Base-by-base conservation (phyloP, 1,140 invertebrate genomes). In the Prorops nasuta region DNA sequence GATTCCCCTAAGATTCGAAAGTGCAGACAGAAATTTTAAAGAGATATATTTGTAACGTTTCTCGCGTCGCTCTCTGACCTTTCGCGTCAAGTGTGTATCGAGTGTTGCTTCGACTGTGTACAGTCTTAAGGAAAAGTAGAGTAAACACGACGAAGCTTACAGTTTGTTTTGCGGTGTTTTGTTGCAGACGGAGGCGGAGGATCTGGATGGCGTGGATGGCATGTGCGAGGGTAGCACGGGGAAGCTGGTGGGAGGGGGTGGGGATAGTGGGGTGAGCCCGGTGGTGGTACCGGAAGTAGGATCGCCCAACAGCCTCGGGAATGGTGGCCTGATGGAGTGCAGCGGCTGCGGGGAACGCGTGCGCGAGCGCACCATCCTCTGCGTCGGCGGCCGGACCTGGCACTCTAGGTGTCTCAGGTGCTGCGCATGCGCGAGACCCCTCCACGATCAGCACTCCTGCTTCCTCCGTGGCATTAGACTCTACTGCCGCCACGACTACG, bases 391-490 rank as follows among this genome's bases (percentile, higher is more conserved):
- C 32, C 71, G 73, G 41, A 74, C 65, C 46, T 78, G 76, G 76
- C 76, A 78, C 54, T 74, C 74, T 14, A 71, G 69, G 54, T 77
- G 76, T 60, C 60, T 78, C 9, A 75, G 69, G 61, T 78, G 76
- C 46, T 77, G 66, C 48, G 67, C 70, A n/a, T 78, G 76, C 52
- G 66, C 70, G 17, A 64, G 68, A 37, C 69, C 74, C 3, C 54
- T 78, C 36, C 71, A 77, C 49, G 76, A 78, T 60, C 74, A 78
- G 47, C 74, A 74, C 35, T 76, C 74, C 7, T 78, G 76, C 46
- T 78, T 76, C 54, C 60, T 76, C 17, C 64, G 72, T 18, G 72
- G 74, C 44, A 74, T 72, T 64, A 60, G 71, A 53, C 55, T 78
- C 34, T 78, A 78, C 54, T 78, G 76, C 56, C 66, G 67, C 43